A percentile compares a stretch with the other conserved stretches of the same genome.
Conservation (phyloP, 2,888 invertebrate genomes). For the Andrena fulva region DNA sequence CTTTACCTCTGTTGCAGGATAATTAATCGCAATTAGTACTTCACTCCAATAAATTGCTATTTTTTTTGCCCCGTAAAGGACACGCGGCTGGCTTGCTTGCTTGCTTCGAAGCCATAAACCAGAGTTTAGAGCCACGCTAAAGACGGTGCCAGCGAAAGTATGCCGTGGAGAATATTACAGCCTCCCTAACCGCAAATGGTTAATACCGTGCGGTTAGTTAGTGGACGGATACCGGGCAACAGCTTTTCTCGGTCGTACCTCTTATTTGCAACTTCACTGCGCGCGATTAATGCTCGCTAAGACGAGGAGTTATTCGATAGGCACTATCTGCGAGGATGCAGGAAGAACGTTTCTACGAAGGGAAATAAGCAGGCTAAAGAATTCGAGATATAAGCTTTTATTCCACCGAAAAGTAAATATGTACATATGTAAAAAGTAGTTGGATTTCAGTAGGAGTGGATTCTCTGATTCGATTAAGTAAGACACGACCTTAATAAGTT, state of each 20-base stretch:
- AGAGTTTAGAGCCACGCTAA: constrained; percentile 3
- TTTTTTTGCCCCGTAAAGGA: not conserved
- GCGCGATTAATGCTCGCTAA: constrained; percentile 28
- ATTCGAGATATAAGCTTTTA: too few species aligned
- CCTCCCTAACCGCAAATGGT: constrained; percentile 41
- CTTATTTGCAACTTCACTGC: constrained; percentile 27
- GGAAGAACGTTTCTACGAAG: not conserved
- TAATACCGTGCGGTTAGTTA: constrained; percentile 52
- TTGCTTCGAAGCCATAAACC: not conserved
- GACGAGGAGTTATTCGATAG: constrained; percentile 18
- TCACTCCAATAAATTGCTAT: not conserved
- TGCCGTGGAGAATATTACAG: constrained; percentile 24
- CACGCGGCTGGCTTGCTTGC: not conserved
- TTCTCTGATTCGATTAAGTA: too few species aligned
- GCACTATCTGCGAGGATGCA: not conserved
- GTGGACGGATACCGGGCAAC: not conserved
- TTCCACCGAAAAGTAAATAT: too few species aligned
- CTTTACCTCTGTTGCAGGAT: not conserved
- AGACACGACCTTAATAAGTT: too few species aligned
- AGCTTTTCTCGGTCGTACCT: not conserved
- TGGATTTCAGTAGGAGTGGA: too few species aligned
- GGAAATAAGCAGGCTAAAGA: too few species aligned
- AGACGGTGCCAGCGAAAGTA: constrained; percentile 22
- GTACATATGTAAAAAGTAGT: too few species aligned
- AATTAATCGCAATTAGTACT: constrained; percentile 3